Evolutionary conservation across 2,113 vertebrate genomes (phyloP), one percentile per base, ranked within the genome.

Genomic region (Petroica traversi): DNA sequence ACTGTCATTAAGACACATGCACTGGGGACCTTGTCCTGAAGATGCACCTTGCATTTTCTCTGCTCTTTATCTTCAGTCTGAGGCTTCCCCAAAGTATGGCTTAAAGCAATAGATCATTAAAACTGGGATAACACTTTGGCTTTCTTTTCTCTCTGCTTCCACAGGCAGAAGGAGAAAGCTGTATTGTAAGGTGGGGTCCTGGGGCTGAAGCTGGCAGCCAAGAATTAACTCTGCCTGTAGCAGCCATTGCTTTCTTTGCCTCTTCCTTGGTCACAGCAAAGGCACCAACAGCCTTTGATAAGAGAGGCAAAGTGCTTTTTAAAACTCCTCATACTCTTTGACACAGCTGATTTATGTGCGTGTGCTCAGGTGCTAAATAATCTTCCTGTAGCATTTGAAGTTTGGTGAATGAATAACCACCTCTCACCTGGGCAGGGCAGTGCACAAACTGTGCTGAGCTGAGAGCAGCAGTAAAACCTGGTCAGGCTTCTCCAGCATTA

Each of bases 331-430:
- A 49, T 55, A 26, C 69, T 68, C 49, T 74, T 77, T 77, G 74
- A 59, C 68, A 7, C 0, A 3, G 67, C 59, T 78, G 68, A 93
- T 92, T 93, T 91, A 86, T 3, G 6, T 71, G 51, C 0, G 0
- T 77, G 68, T 92, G 43, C 72, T 84, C 52, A 84, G 68, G 83
- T 91, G 86, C 88, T 92, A 89, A 89, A 88, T 75, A 80, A 93
- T 68, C 61, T 88, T 89, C 59, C 63, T 74, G 19, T 61, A 71
- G 36, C 5, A 0, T 74, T 67, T 95, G 83, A 92, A 77, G 83
- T 69, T 40, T 55, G 40, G 38, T 77, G 43, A 92, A 86, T 91
- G 73, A 95, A 74, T 90, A 93, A 88, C 38, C 59, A 46, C 46
- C 68, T 64, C 72, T 86, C 73, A 77, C 63, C 77, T 48, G 55